Evolutionary conservation across 2,888 invertebrate genomes (phyloP), one percentile per base, ranked within the genome.

Genomic region (Salticus scenicus): DNA sequence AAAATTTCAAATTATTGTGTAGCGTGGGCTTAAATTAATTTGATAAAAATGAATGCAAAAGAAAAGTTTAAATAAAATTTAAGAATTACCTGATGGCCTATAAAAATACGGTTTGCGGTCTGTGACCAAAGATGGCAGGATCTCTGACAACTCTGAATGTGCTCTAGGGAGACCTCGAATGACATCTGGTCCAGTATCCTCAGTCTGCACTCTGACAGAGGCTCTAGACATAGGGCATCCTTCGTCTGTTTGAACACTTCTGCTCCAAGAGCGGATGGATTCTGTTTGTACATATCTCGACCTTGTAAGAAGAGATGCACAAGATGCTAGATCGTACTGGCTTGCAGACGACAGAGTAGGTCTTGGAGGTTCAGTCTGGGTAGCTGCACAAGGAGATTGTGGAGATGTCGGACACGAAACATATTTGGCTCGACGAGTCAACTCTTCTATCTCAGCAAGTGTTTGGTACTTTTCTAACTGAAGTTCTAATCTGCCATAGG

Each of bases 381-480:
- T 86, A 0, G 75, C 71, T 30, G 79, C 75, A 57, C 78, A 80
- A 8, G 86, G 86, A 7, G 86, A 75, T 10, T 79, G 79, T 4
- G 85, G 85, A 0, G 85, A 79, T 12, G 80, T 80, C 28, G 86
- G 86, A 64, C 86, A 86, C 0, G 86, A 86, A 27, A 80, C 57
- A 81, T 92, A 91, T 37, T 92, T 91, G 4, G 93, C 92, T 83
- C 92, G 92, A 69, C 92, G 92, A 5, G 93, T 93, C 63, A 94
- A 91, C 72, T 92, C 90, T 90, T 92, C 91, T 80, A 94, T 93
- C 87, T 93, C 93, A 5, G 93, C 92, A 51, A 94, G 90, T 0
- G 93, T 93, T 89, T 92, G 92, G 89, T 93, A 93, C 89, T 93
- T 93, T 87, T 93, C 93, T 27, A 93, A 91, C 90, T 94, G 93